Evolutionary conservation across 1,140 invertebrate genomes (phyloP).

Genomic region (Heliconius congener): DNA sequence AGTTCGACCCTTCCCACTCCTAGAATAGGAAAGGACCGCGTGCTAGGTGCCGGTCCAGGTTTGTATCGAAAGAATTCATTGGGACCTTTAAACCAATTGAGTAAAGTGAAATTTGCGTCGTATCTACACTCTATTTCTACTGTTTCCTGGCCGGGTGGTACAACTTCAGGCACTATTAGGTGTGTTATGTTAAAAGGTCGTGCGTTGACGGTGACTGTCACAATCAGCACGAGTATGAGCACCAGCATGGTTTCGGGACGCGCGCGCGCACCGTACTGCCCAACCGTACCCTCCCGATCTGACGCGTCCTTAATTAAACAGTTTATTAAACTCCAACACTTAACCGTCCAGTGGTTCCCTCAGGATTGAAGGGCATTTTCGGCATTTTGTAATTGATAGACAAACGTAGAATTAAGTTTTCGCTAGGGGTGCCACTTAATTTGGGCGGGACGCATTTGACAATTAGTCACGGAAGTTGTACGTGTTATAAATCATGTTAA

Average conservation of each 20-base stretch:
- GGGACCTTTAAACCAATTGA: conserved; percentile 73
- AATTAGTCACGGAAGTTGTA: conserved; percentile 37
- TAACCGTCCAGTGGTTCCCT: conserved; percentile 61
- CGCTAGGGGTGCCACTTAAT: conserved; percentile 56
- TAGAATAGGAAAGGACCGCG: conserved; percentile 63
- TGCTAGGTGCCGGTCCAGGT: conserved; percentile 64
- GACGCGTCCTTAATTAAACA: conserved; percentile 75
- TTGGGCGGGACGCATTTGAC: conserved; percentile 42
- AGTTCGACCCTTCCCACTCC: conserved; percentile 67
- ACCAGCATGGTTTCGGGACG: conserved; percentile 63
- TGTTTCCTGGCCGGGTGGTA: conserved; percentile 54
- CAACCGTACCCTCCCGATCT: conserved; percentile 61
- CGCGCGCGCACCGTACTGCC: conserved; percentile 69
- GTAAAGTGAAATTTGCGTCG: conserved; percentile 72
- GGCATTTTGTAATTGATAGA: conserved; percentile 65
- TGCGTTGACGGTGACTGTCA: conserved; percentile 40
- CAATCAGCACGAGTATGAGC: conserved; percentile 46
- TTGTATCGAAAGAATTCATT: conserved; percentile 74
- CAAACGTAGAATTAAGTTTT: conserved; percentile 63
- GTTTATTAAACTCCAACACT: conserved; percentile 79
- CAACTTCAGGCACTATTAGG: conserved; percentile 60
- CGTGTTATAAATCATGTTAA: conserved; percentile 23
- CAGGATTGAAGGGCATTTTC: conserved; percentile 58
- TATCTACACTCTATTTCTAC: conserved; percentile 73
- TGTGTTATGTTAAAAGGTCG: conserved; percentile 69